These are phyloP conservation scores for Acanthosepion lycidas DNA, from an alignment of 2,888 invertebrate genomes.

Conservation along the genomic window DNA sequence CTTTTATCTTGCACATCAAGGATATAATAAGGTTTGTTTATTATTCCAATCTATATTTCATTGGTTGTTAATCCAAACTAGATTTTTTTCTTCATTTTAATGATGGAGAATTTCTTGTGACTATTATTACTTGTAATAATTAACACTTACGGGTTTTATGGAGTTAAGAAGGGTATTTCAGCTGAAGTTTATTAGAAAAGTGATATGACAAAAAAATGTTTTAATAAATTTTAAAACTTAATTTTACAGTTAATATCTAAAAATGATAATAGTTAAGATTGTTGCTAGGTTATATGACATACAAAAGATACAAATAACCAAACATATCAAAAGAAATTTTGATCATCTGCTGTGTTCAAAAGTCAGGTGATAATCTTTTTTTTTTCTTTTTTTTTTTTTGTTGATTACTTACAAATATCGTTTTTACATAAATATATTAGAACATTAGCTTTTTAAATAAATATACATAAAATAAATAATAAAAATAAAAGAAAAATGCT, in stretches of 20 bases:
- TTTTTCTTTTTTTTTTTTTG: too few relatives aligned
- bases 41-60: not conserved
- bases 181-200: too few relatives aligned
- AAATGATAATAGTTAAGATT: not conserved
- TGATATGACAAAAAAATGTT: too few relatives aligned
- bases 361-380: not conserved
- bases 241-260: not conserved
- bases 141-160: too few relatives aligned
- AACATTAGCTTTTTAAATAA: not conserved
- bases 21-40: not conserved
- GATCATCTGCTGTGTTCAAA: not conserved
- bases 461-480: not conserved
- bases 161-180: not conserved
- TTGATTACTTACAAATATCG: not conserved
- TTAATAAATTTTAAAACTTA: not conserved
- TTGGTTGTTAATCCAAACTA: not conserved
- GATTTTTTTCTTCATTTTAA: not conserved
- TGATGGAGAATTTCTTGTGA: too few relatives aligned
- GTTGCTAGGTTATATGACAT: not conserved
- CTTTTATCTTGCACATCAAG: not conserved
- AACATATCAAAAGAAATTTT: constrained; percentile 5
- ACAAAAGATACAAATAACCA: not conserved
- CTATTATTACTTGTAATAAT: not conserved
- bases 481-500: not conserved
- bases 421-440: not conserved